phyloP scores from a whole-genome alignment of 2,888 invertebrate species.

The Lasioglossum calceatum region DNA sequence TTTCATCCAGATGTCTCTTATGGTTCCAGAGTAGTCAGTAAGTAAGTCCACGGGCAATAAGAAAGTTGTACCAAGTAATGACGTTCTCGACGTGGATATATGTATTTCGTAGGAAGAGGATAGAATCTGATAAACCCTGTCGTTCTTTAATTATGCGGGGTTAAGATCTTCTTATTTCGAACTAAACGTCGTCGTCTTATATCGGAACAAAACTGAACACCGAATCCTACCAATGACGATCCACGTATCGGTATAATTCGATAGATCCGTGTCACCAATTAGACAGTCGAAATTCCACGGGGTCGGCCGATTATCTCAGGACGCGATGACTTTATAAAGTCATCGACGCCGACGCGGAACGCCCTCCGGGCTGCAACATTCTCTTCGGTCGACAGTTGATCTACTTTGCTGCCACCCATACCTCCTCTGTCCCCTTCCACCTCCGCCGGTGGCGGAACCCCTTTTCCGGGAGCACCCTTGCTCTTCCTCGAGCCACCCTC shows the following conservation, averaged over 20 bases:
- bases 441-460: neutral
- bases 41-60: too few relatives aligned
- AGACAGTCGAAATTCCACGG: neutral
- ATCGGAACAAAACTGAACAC: too few relatives aligned
- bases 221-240: neutral
- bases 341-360: conserved; percentile 42
- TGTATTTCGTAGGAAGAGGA: too few relatives aligned
- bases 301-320: neutral
- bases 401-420: conserved; percentile 5
- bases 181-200: too few relatives aligned
- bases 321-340: conserved; percentile 58
- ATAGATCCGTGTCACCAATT: neutral
- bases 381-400: conserved; percentile 45
- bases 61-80: too few relatives aligned
- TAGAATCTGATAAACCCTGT: too few relatives aligned
- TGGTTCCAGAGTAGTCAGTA: too few relatives aligned
- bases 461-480: conserved; percentile 39
- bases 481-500: conserved; percentile 47
- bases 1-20: too few relatives aligned
- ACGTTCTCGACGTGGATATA: too few relatives aligned
- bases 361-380: conserved; percentile 52
- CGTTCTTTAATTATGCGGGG: too few relatives aligned
- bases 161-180: too few relatives aligned
- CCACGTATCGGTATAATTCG: neutral
- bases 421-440: neutral